Conservation (phyloP, 35 echinoderm and acorn worm genomes). For the Ophiothrix spiculata region DNA sequence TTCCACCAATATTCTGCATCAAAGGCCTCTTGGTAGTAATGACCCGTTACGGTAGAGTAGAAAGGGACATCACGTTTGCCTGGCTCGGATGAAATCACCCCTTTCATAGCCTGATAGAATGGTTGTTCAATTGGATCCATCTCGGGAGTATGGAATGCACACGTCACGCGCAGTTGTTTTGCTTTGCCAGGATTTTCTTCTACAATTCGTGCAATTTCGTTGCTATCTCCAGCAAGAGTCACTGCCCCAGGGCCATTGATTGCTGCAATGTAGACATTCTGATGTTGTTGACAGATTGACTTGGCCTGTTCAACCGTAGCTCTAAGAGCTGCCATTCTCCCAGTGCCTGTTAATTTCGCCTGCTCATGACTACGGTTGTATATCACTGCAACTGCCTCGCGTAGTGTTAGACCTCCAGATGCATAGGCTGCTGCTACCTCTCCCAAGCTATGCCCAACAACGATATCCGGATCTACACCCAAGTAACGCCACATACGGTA, state of each 20-base stretch:
- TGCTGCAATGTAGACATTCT: constrained; percentile 82
- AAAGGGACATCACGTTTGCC: constrained; percentile 43
- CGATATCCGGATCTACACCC: constrained; percentile 70
- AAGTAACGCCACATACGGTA: constrained; percentile 71
- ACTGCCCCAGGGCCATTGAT: constrained; percentile 83
- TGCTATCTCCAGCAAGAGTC: constrained; percentile 72
- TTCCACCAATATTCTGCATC: constrained; percentile 83
- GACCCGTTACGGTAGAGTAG: constrained; percentile 82
- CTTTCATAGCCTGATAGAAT: constrained; percentile 74
- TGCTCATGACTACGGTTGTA: constrained; percentile 82
- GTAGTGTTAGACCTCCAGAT: constrained; percentile 74
- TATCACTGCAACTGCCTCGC: constrained; percentile 73
- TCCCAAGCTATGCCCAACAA: constrained; percentile 92
- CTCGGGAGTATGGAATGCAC: constrained; percentile 91
- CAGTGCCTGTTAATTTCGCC: constrained; percentile 76
- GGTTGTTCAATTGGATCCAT: constrained; percentile 89
- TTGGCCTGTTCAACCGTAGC: constrained; percentile 65
- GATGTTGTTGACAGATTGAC: constrained; percentile 64
- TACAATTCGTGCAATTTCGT: constrained; percentile 62
- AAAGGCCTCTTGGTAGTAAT: constrained; percentile 65
- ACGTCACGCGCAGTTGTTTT: constrained; percentile 74
- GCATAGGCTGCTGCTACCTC: constrained; percentile 93
- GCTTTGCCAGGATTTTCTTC: constrained; percentile 67
- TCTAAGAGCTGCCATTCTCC: constrained; percentile 85
- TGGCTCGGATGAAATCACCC: constrained; percentile 54